These are phyloP conservation scores for Schizotus pectinicornis DNA, from an alignment of 2,888 invertebrate genomes.

Conservation along the genomic window DNA sequence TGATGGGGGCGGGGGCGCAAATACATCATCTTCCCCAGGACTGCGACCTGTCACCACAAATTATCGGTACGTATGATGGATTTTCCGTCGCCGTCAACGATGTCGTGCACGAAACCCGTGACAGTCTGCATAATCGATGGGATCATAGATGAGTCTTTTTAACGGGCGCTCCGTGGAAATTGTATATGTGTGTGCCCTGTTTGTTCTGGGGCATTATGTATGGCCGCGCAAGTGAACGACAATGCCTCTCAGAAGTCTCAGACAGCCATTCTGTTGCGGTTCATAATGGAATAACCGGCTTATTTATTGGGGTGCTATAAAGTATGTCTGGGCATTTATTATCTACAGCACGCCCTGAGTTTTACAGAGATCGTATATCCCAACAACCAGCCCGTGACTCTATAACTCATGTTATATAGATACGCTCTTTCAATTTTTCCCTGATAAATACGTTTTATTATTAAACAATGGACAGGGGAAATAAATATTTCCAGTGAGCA, in stretches of 20 bases:
- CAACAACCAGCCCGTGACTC: slow-evolving; percentile 50
- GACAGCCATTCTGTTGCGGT: slow-evolving; percentile 50
- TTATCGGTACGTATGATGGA: slow-evolving; percentile 54
- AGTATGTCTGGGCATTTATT: slow-evolving; percentile 57
- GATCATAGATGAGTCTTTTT: slow-evolving; percentile 13
- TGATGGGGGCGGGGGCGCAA: slow-evolving; percentile 48
- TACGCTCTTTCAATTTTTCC: slow-evolving; percentile 46
- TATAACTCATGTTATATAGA: slow-evolving; percentile 51
- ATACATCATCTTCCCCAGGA: slow-evolving; percentile 53
- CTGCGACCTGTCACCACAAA: slow-evolving; percentile 54
- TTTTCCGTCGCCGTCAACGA: slow-evolving; percentile 33
- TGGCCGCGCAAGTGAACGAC: slow-evolving; percentile 43
- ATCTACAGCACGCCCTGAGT: slow-evolving; percentile 53
- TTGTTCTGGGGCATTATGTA: slow-evolving; percentile 30
- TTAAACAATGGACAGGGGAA: slow-evolving; percentile 22
- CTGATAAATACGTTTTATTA: slow-evolving; percentile 38
- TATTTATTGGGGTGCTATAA: slow-evolving; percentile 57
- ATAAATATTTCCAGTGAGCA: neutral
- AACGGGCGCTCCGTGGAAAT: slow-evolving; percentile 10
- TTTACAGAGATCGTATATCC: slow-evolving; percentile 51
- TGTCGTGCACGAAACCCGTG: slow-evolving; percentile 22
- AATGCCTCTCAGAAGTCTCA: slow-evolving; percentile 42
- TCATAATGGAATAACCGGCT: slow-evolving; percentile 58
- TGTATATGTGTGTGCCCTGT: slow-evolving; percentile 7
- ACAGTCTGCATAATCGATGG: slow-evolving; percentile 28